Percentiles rank a stretch among this genome's conserved stretches.
Evolutionary conservation across 2,797 vertebrate species (phyloP).

Genomic region (Bradypodion pumilum): DNA sequence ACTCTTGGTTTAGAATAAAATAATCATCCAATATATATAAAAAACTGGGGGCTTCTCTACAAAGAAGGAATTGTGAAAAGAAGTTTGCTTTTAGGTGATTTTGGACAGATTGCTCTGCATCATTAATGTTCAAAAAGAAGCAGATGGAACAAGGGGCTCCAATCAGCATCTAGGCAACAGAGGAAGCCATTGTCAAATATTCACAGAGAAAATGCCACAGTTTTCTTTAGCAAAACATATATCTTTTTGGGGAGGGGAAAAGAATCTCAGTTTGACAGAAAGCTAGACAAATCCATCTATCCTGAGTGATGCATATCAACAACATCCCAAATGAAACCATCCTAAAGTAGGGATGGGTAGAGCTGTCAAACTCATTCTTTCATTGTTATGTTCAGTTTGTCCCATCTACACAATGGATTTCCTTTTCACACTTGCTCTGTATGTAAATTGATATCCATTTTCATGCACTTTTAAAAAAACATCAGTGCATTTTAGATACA

Average conservation of each 20-base stretch:
- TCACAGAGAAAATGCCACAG: background rate
- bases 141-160: background rate
- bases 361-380: background rate
- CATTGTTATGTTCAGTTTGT: background rate
- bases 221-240: conserved; percentile 23
- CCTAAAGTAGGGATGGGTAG: conserved; percentile 3
- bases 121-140: background rate
- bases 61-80: background rate
- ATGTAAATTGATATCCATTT: background rate
- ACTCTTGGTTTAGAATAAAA: background rate
- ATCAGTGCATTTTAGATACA: background rate
- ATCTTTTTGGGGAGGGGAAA: background rate
- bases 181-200: background rate
- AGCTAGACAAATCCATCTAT: conserved; percentile 31
- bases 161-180: background rate
- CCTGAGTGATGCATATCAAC: background rate
- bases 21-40: background rate
- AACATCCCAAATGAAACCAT: background rate
- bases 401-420: background rate
- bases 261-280: conserved; percentile 12
- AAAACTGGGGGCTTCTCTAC: background rate
- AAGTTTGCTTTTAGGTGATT: background rate
- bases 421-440: background rate
- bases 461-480: background rate
- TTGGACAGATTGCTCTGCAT: background rate